These are phyloP conservation scores for Istiophorus platypterus DNA, from an alignment of 2,113 vertebrate species.

Conservation along the genomic window DNA sequence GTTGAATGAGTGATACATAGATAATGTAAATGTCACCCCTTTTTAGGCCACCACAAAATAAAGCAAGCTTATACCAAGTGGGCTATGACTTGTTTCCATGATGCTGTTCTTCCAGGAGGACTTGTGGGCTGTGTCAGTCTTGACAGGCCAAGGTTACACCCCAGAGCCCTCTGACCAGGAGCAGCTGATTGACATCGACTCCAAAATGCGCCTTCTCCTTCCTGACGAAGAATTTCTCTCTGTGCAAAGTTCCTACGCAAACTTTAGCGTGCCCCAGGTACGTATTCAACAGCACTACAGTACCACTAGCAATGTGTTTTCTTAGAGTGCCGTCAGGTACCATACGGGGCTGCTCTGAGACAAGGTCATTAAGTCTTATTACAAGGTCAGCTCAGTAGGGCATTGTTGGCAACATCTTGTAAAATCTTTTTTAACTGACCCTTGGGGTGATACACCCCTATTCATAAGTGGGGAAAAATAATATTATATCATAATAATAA, in stretches of 20 bases:
- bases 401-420: constrained; percentile 46
- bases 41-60: constrained; percentile 35
- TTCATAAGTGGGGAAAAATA: constrained; percentile 12
- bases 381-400: constrained; percentile 48
- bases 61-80: background rate
- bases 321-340: background rate
- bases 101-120: constrained; percentile 80
- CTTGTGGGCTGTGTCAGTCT: constrained; percentile 71
- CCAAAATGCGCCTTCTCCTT: constrained; percentile 85
- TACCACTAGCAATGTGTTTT: background rate
- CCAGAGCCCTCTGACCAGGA: constrained; percentile 83
- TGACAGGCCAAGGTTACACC: constrained; percentile 86
- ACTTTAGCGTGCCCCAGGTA: constrained; percentile 72
- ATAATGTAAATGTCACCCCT: constrained; percentile 14
- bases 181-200: constrained; percentile 87
- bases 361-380: constrained; percentile 29
- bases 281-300: constrained; percentile 26
- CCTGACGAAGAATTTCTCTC: constrained; percentile 66
- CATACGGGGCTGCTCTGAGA: constrained; percentile 6
- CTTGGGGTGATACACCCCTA: constrained; percentile 14
- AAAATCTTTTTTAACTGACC: constrained; percentile 56
- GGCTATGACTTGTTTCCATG: constrained; percentile 19
- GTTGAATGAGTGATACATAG: background rate
- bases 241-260: constrained; percentile 65
- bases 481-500: constrained; percentile 32